phyloP scores from a whole-genome alignment of 1,140 invertebrate species.

The Lepidotrigona ventralis region DNA sequence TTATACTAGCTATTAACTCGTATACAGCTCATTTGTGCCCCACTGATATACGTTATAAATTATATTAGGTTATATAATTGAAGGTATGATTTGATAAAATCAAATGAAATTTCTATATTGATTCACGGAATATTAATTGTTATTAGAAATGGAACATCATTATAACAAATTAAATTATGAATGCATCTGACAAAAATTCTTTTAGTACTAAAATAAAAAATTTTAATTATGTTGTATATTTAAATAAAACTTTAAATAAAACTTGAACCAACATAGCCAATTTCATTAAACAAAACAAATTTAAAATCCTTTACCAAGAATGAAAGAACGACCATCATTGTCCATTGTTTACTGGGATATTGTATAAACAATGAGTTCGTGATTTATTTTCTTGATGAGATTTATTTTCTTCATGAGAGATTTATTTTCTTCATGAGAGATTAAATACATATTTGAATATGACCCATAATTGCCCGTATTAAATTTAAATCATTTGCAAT shows the following conservation, averaged over 20 bases:
- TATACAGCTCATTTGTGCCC: background rate
- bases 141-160: background rate
- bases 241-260: background rate
- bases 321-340: background rate
- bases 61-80: background rate
- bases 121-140: background rate
- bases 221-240: background rate
- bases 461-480: background rate
- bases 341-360: background rate
- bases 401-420: background rate
- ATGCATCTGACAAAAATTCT: background rate
- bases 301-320: background rate
- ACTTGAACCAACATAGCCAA: no score
- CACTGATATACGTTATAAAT: background rate
- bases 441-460: background rate
- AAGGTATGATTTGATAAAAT: background rate
- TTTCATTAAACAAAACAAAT: background rate
- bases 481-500: background rate
- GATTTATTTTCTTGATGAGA: background rate
- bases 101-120: background rate
- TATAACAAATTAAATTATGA: background rate
- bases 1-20: background rate
- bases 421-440: background rate
- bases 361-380: background rate
- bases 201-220: background rate